phyloP scores from a whole-genome alignment of 2,113 vertebrate genomes.

The Rhea pennata region DNA sequence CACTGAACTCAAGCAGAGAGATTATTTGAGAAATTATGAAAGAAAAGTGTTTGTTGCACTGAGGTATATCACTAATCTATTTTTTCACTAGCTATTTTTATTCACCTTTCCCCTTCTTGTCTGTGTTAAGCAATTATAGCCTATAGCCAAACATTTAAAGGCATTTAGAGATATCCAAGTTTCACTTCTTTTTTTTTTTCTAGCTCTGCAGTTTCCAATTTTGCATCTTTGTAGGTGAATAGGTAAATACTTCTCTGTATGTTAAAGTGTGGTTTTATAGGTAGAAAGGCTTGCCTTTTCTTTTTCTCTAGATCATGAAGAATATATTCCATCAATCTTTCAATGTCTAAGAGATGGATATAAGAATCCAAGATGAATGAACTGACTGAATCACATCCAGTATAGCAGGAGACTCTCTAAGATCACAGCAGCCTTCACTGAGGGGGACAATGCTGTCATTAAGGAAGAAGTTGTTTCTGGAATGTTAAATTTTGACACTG shows the following conservation, averaged over 20 bases:
- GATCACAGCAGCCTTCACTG: conserved; percentile 77
- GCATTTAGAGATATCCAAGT: neutral
- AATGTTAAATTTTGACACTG: conserved; percentile 81
- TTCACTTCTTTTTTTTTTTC: neutral
- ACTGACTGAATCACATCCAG: conserved; percentile 70
- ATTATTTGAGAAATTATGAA: neutral
- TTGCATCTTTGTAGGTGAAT: neutral
- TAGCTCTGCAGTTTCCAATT: neutral
- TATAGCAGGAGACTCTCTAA: conserved; percentile 81
- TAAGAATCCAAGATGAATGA: conserved; percentile 77
- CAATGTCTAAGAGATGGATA: conserved; percentile 79
- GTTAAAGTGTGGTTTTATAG: neutral
- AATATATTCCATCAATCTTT: conserved; percentile 84
- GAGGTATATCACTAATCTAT: neutral
- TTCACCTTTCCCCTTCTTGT: neutral
- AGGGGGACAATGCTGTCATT: conserved; percentile 77
- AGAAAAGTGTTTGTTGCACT: neutral
- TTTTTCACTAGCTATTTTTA: neutral
- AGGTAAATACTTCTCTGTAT: neutral
- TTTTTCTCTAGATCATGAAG: conserved; percentile 77
- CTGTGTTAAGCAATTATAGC: neutral
- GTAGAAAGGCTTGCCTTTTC: neutral
- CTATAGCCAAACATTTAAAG: neutral
- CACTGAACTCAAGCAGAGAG: neutral
- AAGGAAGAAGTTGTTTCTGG: conserved; percentile 80